Conservation (phyloP, 2,888 invertebrate species). For the Conus canariensis region DNA sequence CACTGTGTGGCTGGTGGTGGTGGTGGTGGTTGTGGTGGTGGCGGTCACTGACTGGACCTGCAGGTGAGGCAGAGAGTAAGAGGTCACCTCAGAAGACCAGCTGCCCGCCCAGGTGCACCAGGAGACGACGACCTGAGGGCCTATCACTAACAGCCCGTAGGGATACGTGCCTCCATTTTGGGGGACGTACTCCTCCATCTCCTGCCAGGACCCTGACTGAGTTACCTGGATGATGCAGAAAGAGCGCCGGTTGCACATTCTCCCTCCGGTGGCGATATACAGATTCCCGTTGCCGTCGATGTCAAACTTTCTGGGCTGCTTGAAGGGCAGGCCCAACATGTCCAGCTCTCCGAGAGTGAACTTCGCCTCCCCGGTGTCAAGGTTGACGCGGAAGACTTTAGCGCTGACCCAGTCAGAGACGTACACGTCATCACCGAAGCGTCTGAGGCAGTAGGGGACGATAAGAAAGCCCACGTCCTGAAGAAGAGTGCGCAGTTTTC, state of each 20-base stretch:
- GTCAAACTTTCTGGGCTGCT: background rate
- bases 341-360: background rate
- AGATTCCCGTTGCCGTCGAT: background rate
- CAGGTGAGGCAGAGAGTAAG: background rate
- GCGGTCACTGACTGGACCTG: background rate
- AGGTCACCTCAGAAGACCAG: slow-evolving; percentile 3
- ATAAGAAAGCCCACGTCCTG: background rate
- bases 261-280: slow-evolving; percentile 9
- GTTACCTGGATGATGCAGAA: slow-evolving; percentile 1
- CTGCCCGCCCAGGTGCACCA: background rate
- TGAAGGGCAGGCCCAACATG: background rate
- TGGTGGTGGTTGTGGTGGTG: too few relatives aligned
- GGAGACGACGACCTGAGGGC: background rate
- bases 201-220: background rate
- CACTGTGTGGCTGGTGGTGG: too few relatives aligned
- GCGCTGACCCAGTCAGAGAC: background rate
- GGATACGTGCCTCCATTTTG: background rate
- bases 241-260: background rate
- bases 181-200: background rate
- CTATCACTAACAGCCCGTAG: background rate
- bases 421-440: slow-evolving; percentile 30
- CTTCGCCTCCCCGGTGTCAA: background rate
- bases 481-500: background rate
- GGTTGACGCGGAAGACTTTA: background rate
- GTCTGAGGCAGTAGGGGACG: slow-evolving; percentile 7